Percentiles rank a stretch among this genome's conserved stretches.
Conservation (phyloP, 1,140 invertebrate species). For the Listronotus oregonensis region DNA sequence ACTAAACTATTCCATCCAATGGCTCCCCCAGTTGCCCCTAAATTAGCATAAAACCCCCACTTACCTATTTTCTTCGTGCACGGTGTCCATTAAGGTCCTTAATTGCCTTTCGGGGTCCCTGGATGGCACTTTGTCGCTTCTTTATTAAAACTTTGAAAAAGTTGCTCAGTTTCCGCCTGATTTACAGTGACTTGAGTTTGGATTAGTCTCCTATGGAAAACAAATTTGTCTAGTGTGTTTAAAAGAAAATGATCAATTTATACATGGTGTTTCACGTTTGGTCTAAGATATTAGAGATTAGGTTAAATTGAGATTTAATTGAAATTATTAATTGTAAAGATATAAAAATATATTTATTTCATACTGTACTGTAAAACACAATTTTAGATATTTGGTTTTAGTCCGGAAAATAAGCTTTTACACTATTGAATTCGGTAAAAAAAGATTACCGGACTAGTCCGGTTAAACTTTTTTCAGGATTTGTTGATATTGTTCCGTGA, state of each 20-base stretch:
- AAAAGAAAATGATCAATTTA: neutral
- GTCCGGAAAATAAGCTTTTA: no score
- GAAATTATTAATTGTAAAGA: no score
- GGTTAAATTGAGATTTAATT: no score
- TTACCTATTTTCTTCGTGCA: conserved; percentile 50
- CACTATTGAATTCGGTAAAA: no score
- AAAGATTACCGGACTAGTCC: no score
- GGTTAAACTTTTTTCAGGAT: no score
- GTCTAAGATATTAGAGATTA: no score
- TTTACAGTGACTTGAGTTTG: conserved; percentile 19
- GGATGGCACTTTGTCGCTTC: conserved; percentile 35
- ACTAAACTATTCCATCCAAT: conserved; percentile 29
- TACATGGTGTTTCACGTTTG: no score
- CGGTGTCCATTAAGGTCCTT: conserved; percentile 47
- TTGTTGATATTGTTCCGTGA: no score
- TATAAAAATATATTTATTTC: no score
- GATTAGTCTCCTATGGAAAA: conserved; percentile 27
- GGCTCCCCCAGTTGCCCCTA: conserved; percentile 15
- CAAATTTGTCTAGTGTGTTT: neutral
- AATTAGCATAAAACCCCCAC: conserved; percentile 37
- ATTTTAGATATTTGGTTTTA: no score
- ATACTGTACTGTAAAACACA: no score
- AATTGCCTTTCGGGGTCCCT: conserved; percentile 36
- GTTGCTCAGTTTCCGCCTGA: conserved; percentile 17
- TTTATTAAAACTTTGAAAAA: conserved; percentile 44